Evolutionary conservation across 2,888 invertebrate species (phyloP).

Genomic region (Allolobophora icterica): DNA sequence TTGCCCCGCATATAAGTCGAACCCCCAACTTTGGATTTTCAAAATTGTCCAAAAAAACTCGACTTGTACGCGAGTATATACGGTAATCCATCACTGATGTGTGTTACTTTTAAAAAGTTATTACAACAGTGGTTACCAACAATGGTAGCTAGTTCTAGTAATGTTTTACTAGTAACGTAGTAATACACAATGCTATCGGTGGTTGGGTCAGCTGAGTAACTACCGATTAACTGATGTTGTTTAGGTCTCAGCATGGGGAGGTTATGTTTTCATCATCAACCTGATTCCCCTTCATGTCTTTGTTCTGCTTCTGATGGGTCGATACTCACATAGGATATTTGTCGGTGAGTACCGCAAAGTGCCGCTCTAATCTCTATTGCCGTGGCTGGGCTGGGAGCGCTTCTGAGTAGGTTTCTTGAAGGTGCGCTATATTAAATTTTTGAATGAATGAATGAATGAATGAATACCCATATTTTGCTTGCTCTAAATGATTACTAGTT

Average conservation of each 20-base stretch:
- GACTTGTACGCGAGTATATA: too few relatives aligned
- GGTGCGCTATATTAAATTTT: too few relatives aligned
- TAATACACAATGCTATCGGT: neutral
- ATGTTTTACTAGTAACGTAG: neutral
- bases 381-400: too few relatives aligned
- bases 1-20: too few relatives aligned
- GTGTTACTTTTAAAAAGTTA: too few relatives aligned
- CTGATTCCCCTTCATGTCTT: constrained; percentile 97
- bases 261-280: constrained; percentile 99
- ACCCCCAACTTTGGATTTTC: too few relatives aligned
- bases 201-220: neutral
- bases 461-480: neutral
- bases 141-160: neutral
- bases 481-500: neutral
- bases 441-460: too few relatives aligned
- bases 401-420: too few relatives aligned
- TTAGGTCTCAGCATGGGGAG: constrained; percentile 97
- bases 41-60: too few relatives aligned
- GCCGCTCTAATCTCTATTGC: too few relatives aligned
- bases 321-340: constrained; percentile 88
- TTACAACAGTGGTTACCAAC: neutral
- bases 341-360: constrained; percentile 67
- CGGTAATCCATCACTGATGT: too few relatives aligned
- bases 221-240: neutral
- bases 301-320: constrained; percentile 85